Evolutionary conservation across 2,797 vertebrate species (phyloP).

Genomic region (Pangasius sanitwongsei): DNA sequence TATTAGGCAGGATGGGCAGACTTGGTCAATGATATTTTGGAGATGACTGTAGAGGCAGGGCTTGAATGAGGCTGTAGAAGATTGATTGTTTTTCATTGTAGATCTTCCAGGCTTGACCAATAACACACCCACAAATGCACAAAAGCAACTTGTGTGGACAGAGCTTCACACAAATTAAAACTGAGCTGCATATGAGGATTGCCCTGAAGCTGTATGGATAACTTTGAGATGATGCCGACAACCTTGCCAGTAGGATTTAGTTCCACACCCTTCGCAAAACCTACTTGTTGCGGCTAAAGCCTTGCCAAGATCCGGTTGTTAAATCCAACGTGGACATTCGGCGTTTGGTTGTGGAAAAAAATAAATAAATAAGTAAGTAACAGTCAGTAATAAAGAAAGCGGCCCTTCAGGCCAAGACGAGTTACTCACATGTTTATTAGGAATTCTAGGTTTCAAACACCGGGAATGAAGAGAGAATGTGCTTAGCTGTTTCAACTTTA

Average conservation of each 20-base stretch:
- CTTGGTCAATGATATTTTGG: neutral
- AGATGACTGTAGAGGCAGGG: too few relatives aligned
- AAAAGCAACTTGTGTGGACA: neutral
- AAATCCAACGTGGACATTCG: constrained; percentile 6
- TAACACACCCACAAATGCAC: neutral
- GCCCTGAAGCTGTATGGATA: constrained; percentile 3
- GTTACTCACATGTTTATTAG: neutral
- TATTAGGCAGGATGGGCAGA: neutral
- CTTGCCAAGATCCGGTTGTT: constrained; percentile 13
- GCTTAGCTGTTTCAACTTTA: neutral
- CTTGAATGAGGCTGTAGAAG: neutral
- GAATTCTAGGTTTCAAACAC: neutral
- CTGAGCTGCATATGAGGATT: neutral
- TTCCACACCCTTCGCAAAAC: constrained; percentile 11
- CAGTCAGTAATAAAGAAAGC: constrained; percentile 1
- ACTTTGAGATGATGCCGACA: constrained; percentile 7
- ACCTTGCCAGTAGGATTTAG: constrained; percentile 3
- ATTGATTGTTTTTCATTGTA: neutral
- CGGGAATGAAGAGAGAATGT: neutral
- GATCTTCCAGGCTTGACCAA: neutral
- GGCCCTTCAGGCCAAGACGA: neutral
- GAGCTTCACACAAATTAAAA: neutral
- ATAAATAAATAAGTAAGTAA: neutral
- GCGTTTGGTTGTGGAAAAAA: neutral
- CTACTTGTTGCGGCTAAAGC: neutral